A percentile compares a stretch with the other conserved stretches of the same genome.
These are phyloP conservation scores for Temnothorax longispinosus DNA, from an alignment of 1,140 invertebrate genomes.

Conservation along the genomic window DNA sequence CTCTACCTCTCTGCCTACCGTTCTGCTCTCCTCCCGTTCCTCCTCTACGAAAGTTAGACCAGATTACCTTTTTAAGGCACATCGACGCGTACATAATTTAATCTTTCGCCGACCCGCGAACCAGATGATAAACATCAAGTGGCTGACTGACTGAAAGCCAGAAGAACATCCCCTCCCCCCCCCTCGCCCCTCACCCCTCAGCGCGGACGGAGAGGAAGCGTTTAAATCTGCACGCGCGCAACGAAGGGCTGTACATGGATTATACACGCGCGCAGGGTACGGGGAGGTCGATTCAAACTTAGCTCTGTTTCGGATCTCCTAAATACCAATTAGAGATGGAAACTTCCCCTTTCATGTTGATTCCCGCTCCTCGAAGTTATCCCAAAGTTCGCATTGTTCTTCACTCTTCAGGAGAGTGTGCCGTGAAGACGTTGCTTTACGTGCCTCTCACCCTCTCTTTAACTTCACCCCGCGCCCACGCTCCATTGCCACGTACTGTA, in stretches of 20 bases:
- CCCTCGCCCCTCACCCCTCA: neutral
- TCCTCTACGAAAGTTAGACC: conserved; percentile 29
- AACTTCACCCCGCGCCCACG: conserved; percentile 16
- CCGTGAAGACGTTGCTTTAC: conserved; percentile 39
- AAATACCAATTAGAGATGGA: conserved; percentile 85
- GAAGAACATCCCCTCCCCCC: conserved; percentile 46
- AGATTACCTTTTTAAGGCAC: conserved; percentile 74
- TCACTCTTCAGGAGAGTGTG: conserved; percentile 69
- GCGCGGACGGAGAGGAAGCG: neutral
- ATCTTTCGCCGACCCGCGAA: conserved; percentile 73
- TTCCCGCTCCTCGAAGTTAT: conserved; percentile 82
- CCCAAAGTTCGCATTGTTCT: conserved; percentile 84
- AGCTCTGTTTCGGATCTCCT: conserved; percentile 83
- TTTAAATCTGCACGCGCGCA: conserved; percentile 58
- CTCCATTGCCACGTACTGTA: conserved; percentile 32
- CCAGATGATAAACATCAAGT: conserved; percentile 82
- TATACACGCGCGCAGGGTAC: conserved; percentile 27
- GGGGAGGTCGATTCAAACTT: conserved; percentile 66
- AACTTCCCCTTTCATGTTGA: conserved; percentile 85
- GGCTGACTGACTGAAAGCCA: conserved; percentile 73
- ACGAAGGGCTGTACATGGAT: neutral
- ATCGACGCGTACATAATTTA: conserved; percentile 79
- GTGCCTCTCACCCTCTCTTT: conserved; percentile 51
- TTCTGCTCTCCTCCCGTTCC: neutral
- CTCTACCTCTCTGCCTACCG: conserved; percentile 21